phyloP scores from a whole-genome alignment of 92 coral and sea anemone genomes.

The Plumapathes pennacea region DNA sequence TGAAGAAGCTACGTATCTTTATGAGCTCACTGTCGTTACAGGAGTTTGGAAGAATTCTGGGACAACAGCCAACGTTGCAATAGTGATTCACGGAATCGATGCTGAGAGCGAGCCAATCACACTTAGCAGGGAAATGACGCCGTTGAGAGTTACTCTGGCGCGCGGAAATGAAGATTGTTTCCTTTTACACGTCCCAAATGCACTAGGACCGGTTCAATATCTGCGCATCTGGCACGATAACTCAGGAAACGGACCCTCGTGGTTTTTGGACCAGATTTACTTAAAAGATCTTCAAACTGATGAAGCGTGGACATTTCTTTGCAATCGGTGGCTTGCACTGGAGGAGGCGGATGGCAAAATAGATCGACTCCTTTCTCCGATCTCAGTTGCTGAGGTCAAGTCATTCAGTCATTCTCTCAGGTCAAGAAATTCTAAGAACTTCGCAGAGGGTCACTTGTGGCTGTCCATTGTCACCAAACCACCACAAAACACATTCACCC shows the following conservation, averaged over 20 bases:
- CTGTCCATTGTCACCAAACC: constrained; percentile 78
- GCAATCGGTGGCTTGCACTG: constrained; percentile 73
- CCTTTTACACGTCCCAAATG: constrained; percentile 47
- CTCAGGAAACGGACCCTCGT: constrained; percentile 64
- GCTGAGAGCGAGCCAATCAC: constrained; percentile 66
- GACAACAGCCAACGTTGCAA: constrained; percentile 73
- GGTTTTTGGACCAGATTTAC: constrained; percentile 57
- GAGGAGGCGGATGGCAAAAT: constrained; percentile 76
- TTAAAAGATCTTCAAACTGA: constrained; percentile 39
- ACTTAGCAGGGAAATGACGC: constrained; percentile 53
- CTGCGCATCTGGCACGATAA: constrained; percentile 72
- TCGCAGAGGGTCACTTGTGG: constrained; percentile 85
- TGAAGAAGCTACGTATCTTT: constrained; percentile 23
- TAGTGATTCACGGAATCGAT: constrained; percentile 80
- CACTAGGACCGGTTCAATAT: constrained; percentile 57
- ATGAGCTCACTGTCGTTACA: constrained; percentile 57
- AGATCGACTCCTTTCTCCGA: constrained; percentile 55
- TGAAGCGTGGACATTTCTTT: constrained; percentile 42
- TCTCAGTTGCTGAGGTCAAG: constrained; percentile 37
- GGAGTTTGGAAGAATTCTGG: constrained; percentile 82
- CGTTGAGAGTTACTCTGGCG: constrained; percentile 48
- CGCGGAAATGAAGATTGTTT: constrained; percentile 72
- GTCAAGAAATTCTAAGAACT: constrained; percentile 49
- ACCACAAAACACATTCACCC: constrained; percentile 64
- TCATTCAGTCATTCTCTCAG: constrained; percentile 55